A percentile compares a stretch with the other conserved stretches of the same genome.
Evolutionary conservation across 2,113 vertebrate genomes (phyloP).

Genomic region (Nothocercus julius): DNA sequence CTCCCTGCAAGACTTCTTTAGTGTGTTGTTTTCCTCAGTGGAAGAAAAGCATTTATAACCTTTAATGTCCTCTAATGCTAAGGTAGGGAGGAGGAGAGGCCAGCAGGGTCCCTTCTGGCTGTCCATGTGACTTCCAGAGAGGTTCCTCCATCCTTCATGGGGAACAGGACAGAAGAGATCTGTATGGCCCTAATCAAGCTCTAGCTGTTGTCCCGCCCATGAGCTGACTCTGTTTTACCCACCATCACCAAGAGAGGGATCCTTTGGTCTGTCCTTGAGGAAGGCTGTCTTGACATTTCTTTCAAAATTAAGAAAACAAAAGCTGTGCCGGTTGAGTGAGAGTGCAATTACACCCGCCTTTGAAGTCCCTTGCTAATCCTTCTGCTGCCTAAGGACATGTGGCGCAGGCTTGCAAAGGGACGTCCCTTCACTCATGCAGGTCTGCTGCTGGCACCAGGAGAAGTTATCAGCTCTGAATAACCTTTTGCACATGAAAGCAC

Average conservation of each 20-base stretch:
- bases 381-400: conserved; percentile 19
- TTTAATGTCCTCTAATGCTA: not conserved
- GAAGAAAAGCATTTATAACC: not conserved
- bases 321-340: conserved; percentile 15
- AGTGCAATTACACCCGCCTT: conserved; percentile 54
- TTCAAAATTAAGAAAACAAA: conserved; percentile 1
- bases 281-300: conserved; percentile 22
- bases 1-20: not conserved
- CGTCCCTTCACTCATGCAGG: not conserved
- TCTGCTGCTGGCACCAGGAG: not conserved
- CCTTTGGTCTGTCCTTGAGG: conserved; percentile 21
- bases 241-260: conserved; percentile 61
- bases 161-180: no score
- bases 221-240: conserved; percentile 11
- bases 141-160: not conserved
- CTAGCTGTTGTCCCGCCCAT: not conserved
- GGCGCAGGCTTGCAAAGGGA: not conserved
- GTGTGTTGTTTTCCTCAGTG: not conserved
- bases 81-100: not conserved
- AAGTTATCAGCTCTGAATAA: not conserved
- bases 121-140: not conserved
- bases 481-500: rapidly evolving
- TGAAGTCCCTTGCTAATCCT: conserved; percentile 63
- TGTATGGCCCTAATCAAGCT: not conserved
- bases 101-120: rapidly evolving